Evolutionary conservation across 1,140 invertebrate genomes (phyloP).

Genomic region (Metopolophium dirhodum): DNA sequence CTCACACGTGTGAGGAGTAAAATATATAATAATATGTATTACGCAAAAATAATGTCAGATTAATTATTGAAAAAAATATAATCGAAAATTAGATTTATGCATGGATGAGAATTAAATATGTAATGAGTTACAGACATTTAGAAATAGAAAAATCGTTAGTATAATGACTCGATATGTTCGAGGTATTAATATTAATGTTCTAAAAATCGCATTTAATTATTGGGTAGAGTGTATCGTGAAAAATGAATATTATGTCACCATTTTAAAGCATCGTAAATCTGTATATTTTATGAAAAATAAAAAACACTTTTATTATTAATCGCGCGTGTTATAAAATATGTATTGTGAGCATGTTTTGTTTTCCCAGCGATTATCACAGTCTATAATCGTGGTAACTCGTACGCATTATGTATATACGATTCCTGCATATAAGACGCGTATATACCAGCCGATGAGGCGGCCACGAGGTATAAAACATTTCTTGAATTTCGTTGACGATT

Average conservation of each 20-base stretch:
- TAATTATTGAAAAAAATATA: background rate
- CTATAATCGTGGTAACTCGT: background rate
- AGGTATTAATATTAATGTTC: background rate
- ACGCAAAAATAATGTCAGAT: background rate
- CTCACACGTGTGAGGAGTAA: background rate
- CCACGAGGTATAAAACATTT: background rate
- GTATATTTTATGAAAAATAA: background rate
- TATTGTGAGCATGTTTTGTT: background rate
- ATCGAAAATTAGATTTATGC: background rate
- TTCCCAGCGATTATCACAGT: background rate
- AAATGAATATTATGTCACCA: background rate
- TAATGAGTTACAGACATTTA: no score
- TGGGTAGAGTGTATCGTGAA: background rate
- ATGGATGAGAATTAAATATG: background rate
- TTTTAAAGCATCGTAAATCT: background rate
- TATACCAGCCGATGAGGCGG: background rate
- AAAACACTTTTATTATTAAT: background rate
- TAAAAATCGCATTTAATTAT: background rate
- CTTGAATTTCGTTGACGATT: conserved; percentile 13
- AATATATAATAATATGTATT: background rate
- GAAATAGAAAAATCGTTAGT: background rate
- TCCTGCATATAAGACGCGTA: background rate
- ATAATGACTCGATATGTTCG: background rate
- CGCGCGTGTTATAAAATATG: background rate
- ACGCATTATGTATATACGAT: background rate